Evolutionary conservation across 2,113 vertebrate species (phyloP), one percentile per base, ranked within the genome.

Genomic region (Ceyx margarethae): DNA sequence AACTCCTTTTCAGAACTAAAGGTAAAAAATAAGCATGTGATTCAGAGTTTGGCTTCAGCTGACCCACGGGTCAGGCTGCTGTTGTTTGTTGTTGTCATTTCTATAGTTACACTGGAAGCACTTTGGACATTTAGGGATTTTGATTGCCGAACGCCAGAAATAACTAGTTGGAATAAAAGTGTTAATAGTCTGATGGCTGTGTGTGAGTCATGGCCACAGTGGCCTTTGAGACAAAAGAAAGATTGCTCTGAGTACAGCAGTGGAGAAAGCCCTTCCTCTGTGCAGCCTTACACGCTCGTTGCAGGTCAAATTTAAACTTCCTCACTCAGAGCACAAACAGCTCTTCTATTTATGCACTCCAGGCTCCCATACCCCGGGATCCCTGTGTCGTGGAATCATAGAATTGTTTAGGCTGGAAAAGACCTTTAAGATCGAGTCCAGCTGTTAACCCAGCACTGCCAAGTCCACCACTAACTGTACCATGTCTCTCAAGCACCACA

Each of bases 21-120:
- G 90, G 87, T 93, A 54, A 68, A 91, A 96, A 94, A 94, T 61
- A 87, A 91, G 68, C 13, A 82, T 71, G 68, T 95, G 96, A 96
- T 96, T 96, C 94, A 93, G 68, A 90, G 65, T 56, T 94, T 95
- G 91, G 87, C 94, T 94, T 94, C 81, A 69, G 75, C 82, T 83
- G 95, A 85, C 91, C 93, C 73, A 6, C 6, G 85, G 89, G 92
- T 89, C 14, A 7, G 89, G 51, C 64, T 85, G 78, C 85, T 87
- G 78, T 61, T 96, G 91, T 96, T 97, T 97, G 96, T 96, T 97
- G 85, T 87, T 90, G 72, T 77, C 61, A 97, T 96, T 96, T 91
- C 96, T 95, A 96, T 97, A 95, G 96, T 96, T 94, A 97, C 96
- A 57, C 73, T 95, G 91, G 92, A 95, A 95, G 93, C 86, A 81